Percentiles rank a stretch among this genome's conserved stretches.
phyloP scores from a whole-genome alignment of 2,113 vertebrate genomes.

The Theristicus caerulescens region DNA sequence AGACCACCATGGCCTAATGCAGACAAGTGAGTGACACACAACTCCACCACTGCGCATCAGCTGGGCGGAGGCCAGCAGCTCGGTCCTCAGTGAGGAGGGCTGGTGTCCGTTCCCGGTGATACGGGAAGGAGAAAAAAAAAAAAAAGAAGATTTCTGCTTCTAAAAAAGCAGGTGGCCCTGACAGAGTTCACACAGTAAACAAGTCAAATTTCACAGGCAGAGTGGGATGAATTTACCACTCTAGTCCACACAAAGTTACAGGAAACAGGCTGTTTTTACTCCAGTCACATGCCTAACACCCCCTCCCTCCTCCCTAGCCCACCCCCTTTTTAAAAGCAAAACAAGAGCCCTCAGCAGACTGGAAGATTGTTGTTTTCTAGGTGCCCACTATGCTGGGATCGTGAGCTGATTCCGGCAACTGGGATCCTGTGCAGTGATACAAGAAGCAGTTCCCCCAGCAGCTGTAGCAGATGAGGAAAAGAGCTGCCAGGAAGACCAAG shows the following conservation, averaged over 20 bases:
- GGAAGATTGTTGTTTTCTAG: constrained; percentile 67
- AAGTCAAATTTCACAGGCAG: constrained; percentile 72
- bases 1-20: background rate
- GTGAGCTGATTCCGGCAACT: constrained; percentile 87
- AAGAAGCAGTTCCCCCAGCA: constrained; percentile 99
- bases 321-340: constrained; percentile 67
- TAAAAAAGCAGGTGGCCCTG: constrained; percentile 72
- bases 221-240: constrained; percentile 67
- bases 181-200: constrained; percentile 80
- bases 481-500: constrained; percentile 96
- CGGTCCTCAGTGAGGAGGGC: background rate
- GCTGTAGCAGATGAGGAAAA: constrained; percentile 98
- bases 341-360: constrained; percentile 36
- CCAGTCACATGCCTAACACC: constrained; percentile 66
- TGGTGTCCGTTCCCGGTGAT: constrained; percentile 55
- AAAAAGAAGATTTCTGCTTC: constrained; percentile 61
- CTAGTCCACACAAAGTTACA: constrained; percentile 41
- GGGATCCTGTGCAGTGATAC: constrained; percentile 93
- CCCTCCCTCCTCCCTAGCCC: constrained; percentile 66
- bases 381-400: constrained; percentile 94
- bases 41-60: background rate
- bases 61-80: background rate
- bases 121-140: constrained; percentile 15
- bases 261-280: constrained; percentile 61
- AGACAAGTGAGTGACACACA: background rate